A percentile compares a stretch with the other conserved stretches of the same genome.
phyloP scores from a whole-genome alignment of 2,113 vertebrate genomes.

The Piprites chloris region DNA sequence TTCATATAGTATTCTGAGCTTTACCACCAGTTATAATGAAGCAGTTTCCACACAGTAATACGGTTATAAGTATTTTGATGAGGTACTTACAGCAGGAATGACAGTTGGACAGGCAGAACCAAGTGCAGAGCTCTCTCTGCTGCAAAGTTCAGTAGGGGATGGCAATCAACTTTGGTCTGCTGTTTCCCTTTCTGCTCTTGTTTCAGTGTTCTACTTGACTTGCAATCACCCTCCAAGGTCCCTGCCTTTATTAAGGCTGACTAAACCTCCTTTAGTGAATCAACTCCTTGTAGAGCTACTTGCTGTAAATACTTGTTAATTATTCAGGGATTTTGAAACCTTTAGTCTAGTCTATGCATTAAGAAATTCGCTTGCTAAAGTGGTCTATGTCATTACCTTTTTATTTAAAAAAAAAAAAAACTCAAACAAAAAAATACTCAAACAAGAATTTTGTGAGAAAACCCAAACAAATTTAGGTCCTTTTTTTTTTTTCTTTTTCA shows the following conservation, averaged over 20 bases:
- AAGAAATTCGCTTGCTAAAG: neutral
- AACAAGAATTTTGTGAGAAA: neutral
- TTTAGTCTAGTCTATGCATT: neutral
- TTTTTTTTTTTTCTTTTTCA: neutral
- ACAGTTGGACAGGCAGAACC: neutral
- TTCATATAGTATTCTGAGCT: neutral
- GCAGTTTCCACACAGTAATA: neutral
- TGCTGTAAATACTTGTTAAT: constrained; percentile 1
- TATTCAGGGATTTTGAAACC: constrained; percentile 4
- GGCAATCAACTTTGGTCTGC: neutral
- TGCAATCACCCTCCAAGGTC: neutral
- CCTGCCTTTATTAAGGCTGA: neutral
- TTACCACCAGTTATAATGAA: neutral
- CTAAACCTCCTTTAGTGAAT: neutral
- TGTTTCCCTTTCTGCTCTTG: neutral
- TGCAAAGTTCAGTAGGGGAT: neutral
- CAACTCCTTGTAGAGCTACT: neutral
- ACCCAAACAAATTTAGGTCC: neutral
- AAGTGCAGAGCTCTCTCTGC: neutral
- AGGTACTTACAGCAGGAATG: neutral
- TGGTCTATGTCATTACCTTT: neutral
- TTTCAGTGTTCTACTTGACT: neutral
- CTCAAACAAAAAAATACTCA: neutral
- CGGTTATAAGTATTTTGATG: neutral
- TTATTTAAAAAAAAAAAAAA: neutral